phyloP scores from a whole-genome alignment of 2,113 vertebrate species.

The Cacatua alba region DNA sequence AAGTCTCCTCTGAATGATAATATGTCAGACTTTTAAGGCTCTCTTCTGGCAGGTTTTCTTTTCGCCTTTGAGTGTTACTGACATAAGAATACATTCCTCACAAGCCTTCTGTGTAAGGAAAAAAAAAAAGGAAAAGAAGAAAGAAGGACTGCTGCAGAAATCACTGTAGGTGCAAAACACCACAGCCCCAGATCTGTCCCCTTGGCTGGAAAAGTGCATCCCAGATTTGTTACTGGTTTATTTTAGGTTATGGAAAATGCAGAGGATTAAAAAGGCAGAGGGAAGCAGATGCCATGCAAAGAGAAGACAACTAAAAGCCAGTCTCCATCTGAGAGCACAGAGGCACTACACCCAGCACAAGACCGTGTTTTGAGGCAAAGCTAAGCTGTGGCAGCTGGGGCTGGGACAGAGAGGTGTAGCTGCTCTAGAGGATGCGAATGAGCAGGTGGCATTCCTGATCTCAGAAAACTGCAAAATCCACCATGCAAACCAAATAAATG shows the following conservation, averaged over 20 bases:
- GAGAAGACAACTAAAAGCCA: neutral
- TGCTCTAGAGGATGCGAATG: neutral
- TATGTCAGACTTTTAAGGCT: conserved; percentile 22
- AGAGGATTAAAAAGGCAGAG: neutral
- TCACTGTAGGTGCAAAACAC: neutral
- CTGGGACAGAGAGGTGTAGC: conserved; percentile 36
- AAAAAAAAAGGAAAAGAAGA: neutral
- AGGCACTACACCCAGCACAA: conserved; percentile 40
- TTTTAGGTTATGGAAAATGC: conserved; percentile 1
- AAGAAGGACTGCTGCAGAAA: neutral
- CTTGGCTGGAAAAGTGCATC: neutral
- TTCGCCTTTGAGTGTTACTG: neutral
- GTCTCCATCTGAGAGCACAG: neutral
- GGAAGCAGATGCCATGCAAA: neutral
- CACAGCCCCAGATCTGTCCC: neutral
- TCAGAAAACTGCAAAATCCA: conserved; percentile 15
- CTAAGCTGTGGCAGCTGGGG: conserved; percentile 46
- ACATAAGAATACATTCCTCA: conserved; percentile 26
- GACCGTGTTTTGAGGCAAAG: conserved; percentile 50
- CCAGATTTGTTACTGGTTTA: neutral
- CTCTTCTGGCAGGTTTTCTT: conserved; percentile 22
- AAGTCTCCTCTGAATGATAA: conserved; percentile 61
- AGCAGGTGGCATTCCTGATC: neutral
- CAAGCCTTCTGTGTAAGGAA: neutral
- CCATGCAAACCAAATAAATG: neutral